These are phyloP conservation scores for Diuraphis noxia DNA, from an alignment of 1,140 invertebrate genomes.

Conservation along the genomic window DNA sequence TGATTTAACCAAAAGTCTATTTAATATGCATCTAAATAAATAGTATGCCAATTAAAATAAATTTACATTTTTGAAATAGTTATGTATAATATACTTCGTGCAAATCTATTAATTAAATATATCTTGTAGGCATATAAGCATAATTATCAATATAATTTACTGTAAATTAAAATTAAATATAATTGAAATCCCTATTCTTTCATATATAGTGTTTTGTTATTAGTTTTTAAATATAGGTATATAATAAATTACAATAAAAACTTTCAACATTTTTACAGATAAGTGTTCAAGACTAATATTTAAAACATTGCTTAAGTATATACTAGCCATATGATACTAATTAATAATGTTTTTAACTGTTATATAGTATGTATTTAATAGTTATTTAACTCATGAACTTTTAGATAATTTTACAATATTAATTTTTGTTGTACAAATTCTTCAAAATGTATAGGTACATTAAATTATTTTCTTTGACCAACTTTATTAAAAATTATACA, in stretches of 20 bases:
- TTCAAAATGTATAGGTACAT: background rate
- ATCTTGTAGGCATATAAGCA: background rate
- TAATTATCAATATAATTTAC: background rate
- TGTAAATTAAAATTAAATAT: background rate
- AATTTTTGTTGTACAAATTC: background rate
- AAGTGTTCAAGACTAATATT: too few species aligned
- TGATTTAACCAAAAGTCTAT: background rate
- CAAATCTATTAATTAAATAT: background rate
- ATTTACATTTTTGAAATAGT: background rate
- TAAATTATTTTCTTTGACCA: background rate
- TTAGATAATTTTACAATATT: background rate
- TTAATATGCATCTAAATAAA: background rate
- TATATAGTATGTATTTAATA: background rate
- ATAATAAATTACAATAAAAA: background rate
- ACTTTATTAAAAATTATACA: background rate
- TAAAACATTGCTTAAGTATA: too few species aligned
- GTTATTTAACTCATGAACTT: background rate
- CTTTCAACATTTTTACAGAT: background rate
- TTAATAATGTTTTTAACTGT: too few species aligned
- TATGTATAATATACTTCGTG: background rate
- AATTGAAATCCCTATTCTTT: too few species aligned
- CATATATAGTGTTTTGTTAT: background rate
- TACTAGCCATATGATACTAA: too few species aligned
- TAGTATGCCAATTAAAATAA: background rate
- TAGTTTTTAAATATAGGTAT: background rate